A percentile compares a stretch with the other conserved stretches of the same genome.
Evolutionary conservation across 1,140 invertebrate species (phyloP).

Genomic region (Nymphalis io): DNA sequence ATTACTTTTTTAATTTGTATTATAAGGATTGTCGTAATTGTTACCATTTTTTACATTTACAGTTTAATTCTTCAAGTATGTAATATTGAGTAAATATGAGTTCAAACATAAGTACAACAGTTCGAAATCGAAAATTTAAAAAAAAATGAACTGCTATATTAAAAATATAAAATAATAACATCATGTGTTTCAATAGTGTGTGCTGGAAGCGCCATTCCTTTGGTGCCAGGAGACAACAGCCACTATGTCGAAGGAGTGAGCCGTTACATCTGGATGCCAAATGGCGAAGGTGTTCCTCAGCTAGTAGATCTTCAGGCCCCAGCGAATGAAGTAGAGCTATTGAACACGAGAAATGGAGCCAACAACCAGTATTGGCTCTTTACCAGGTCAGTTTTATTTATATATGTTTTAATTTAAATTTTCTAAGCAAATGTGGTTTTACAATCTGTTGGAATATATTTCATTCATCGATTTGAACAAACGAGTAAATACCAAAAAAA

Average conservation of each 20-base stretch:
- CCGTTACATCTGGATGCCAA: constrained; percentile 66
- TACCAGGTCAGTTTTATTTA: constrained; percentile 51
- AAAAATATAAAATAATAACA: neutral
- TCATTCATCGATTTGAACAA: no score
- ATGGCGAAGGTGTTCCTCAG: constrained; percentile 48
- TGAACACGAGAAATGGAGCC: constrained; percentile 47
- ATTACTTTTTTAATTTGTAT: no score
- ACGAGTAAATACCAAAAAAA: no score
- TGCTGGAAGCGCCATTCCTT: constrained; percentile 41
- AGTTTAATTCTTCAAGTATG: no score
- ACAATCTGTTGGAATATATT: no score
- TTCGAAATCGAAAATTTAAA: neutral
- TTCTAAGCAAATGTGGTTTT: neutral
- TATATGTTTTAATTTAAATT: neutral
- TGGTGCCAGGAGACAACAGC: constrained; percentile 60
- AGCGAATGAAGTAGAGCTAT: constrained; percentile 31
- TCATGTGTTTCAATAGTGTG: constrained; percentile 45
- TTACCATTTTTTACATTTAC: no score
- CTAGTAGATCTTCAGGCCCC: constrained; percentile 60
- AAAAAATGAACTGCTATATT: neutral
- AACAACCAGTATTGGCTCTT: constrained; percentile 63
- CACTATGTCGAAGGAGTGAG: constrained; percentile 66
- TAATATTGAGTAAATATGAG: no score
- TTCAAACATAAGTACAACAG: no score
- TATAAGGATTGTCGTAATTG: no score